Percentiles rank a stretch among this genome's conserved stretches.
phyloP scores from a whole-genome alignment of 2,113 vertebrate species.

The cattle (Bos taurus) region ARS-UCD2.0 NC_037351.1:44453001-44453500 shows the following conservation, averaged over 20 bases:
- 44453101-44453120: neutral
- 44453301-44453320: no score
- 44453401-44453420: neutral
- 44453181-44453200: neutral
- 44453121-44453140: neutral
- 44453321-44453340: no score
- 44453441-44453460: neutral
- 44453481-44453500: neutral
- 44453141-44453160: neutral
- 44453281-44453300: no score
- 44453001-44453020: slow-evolving; percentile 19
- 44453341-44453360: no score
- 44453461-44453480: neutral
- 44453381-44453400: no score
- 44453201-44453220: neutral
- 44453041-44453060: neutral
- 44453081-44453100: neutral
- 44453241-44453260: neutral
- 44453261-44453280: no score
- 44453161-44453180: neutral
- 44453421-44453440: neutral
- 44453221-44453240: neutral
- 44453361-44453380: no score
- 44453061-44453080: neutral
- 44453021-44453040: neutral